Evolutionary conservation across 2,888 invertebrate species (phyloP).

Genomic region (Dicroscelio sp.): DNA sequence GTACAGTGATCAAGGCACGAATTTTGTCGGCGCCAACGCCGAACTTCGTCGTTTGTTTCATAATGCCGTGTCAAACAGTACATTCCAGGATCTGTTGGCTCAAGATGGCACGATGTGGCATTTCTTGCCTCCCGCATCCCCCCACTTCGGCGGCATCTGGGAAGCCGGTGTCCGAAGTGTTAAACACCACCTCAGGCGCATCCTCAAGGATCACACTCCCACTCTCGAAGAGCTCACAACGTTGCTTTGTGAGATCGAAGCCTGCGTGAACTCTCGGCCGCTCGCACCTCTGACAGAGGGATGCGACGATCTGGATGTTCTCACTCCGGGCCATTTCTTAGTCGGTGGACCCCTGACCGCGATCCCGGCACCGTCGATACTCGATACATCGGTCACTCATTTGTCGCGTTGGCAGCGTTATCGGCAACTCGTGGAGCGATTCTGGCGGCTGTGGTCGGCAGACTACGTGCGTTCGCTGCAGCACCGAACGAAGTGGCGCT

Average conservation of each 20-base stretch:
- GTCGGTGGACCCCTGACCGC: neutral
- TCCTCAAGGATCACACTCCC: neutral
- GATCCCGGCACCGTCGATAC: neutral
- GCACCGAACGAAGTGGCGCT: slow-evolving; percentile 5
- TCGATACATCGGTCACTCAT: neutral
- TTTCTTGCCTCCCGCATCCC: neutral
- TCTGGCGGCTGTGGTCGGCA: neutral
- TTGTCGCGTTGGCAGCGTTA: neutral
- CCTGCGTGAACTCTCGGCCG: neutral
- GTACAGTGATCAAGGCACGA: slow-evolving; percentile 86
- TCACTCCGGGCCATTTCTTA: slow-evolving; percentile 15
- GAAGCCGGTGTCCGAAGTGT: neutral
- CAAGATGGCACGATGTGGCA: neutral
- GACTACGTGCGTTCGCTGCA: neutral
- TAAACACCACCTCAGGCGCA: neutral
- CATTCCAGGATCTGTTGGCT: neutral
- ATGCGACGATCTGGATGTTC: neutral
- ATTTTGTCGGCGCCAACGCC: slow-evolving; percentile 83
- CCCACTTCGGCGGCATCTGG: neutral
- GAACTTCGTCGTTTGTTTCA: neutral
- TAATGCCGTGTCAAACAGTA: neutral
- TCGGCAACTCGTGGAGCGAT: neutral
- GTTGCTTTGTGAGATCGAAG: neutral
- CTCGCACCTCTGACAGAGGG: neutral
- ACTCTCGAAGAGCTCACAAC: neutral